Conservation (phyloP, 1,140 invertebrate genomes). For the Listronotus oregonensis region DNA sequence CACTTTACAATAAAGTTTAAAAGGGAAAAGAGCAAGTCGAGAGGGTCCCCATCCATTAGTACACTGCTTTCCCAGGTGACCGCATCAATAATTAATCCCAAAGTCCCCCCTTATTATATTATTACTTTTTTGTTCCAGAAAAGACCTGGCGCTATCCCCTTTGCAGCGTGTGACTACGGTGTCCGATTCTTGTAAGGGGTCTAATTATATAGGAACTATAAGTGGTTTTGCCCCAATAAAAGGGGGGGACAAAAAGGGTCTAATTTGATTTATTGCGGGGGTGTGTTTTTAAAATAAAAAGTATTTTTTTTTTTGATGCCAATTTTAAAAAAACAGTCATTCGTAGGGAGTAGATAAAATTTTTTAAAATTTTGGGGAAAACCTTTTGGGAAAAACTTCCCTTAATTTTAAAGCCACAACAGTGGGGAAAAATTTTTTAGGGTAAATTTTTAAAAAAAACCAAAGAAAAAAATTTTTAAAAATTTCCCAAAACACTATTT, state of each 20-base stretch:
- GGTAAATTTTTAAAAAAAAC: too few species aligned
- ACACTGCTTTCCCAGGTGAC: slow-evolving; percentile 29
- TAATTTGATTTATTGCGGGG: slow-evolving; percentile 13
- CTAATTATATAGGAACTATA: slow-evolving; percentile 23
- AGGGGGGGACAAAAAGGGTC: slow-evolving; percentile 25
- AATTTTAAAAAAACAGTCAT: too few species aligned
- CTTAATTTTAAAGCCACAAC: too few species aligned
- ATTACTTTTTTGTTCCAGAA: slow-evolving; percentile 29
- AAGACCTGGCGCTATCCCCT: slow-evolving; percentile 16
- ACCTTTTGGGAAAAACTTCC: too few species aligned
- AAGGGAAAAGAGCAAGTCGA: slow-evolving; percentile 21
- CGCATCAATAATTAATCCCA: slow-evolving; percentile 32
- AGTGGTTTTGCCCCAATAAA: slow-evolving; percentile 26
- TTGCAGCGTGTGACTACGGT: slow-evolving; percentile 6
- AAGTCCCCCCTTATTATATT: slow-evolving; percentile 29
- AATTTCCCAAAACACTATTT: too few species aligned
- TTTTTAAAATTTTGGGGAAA: too few species aligned
- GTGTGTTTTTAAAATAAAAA: too few species aligned
- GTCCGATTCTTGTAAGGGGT: slow-evolving; percentile 30
- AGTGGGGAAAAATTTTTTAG: too few species aligned
- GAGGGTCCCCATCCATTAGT: slow-evolving; percentile 30
- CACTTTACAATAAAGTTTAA: slow-evolving; percentile 11
- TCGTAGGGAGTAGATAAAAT: too few species aligned
- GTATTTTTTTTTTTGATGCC: too few species aligned
- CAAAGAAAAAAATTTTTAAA: too few species aligned